Conservation (phyloP, 2,888 invertebrate genomes). For the Lepetodrilus schrolli region DNA sequence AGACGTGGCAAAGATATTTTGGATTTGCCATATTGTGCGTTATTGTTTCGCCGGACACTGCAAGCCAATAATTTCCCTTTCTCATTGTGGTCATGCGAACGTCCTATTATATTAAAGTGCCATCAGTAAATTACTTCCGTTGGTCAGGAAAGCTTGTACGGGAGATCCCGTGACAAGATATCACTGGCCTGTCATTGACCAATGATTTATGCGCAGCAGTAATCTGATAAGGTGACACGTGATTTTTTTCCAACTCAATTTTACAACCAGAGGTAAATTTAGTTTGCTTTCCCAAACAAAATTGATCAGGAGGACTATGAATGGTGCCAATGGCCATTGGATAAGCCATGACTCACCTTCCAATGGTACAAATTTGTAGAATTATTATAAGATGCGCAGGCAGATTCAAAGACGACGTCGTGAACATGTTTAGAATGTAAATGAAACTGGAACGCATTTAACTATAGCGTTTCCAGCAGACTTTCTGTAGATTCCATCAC, state of each 20-base stretch:
- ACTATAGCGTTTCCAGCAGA: conserved; percentile 7
- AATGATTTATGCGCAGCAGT: conserved; percentile 25
- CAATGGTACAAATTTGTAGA: background rate
- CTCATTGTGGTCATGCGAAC: conserved; percentile 18
- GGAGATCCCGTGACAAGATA: conserved; percentile 6
- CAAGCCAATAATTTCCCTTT: background rate
- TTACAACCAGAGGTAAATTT: background rate
- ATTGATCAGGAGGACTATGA: conserved; percentile 19
- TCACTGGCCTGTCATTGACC: conserved; percentile 11
- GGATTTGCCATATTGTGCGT: background rate
- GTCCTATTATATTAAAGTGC: conserved; percentile 24
- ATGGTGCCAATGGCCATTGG: conserved; percentile 22
- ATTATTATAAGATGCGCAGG: conserved; percentile 21
- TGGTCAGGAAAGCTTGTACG: background rate
- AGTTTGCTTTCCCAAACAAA: conserved; percentile 18
- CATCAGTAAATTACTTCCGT: conserved; percentile 15
- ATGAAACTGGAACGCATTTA: background rate
- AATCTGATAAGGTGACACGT: conserved; percentile 26
- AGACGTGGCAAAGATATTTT: conserved; percentile 2
- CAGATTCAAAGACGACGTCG: background rate
- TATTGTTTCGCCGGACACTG: conserved; percentile 11
- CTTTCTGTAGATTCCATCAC: conserved; percentile 18
- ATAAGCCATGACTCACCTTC: conserved; percentile 24
- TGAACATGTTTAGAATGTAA: conserved; percentile 19
- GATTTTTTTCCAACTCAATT: conserved; percentile 30